These are phyloP conservation scores for Hestina assimilis DNA, from an alignment of 1,140 invertebrate genomes.

Conservation along the genomic window DNA sequence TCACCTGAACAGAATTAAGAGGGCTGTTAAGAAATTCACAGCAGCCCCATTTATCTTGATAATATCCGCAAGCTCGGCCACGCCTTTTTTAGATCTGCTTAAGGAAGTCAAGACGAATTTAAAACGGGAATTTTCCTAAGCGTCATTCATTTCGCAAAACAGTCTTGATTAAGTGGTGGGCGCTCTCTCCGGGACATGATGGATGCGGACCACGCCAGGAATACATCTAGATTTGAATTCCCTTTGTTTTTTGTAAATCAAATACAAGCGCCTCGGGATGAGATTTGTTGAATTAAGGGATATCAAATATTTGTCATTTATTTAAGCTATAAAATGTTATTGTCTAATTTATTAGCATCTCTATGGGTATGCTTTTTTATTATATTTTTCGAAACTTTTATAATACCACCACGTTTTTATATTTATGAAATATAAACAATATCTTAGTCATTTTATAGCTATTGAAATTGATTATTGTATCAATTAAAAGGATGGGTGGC, in stretches of 20 bases:
- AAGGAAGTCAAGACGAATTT: conserved; percentile 48
- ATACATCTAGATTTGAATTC: conserved; percentile 14
- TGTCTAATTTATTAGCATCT: neutral
- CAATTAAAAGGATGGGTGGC: too few species aligned
- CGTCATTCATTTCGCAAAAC: conserved; percentile 36
- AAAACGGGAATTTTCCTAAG: conserved; percentile 42
- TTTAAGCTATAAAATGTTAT: neutral
- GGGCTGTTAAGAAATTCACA: conserved; percentile 38
- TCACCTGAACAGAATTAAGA: conserved; percentile 51
- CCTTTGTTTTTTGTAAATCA: conserved; percentile 14
- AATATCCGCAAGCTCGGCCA: conserved; percentile 45
- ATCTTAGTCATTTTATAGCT: too few species aligned
- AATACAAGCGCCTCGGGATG: neutral
- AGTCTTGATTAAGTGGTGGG: conserved; percentile 33
- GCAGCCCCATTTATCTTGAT: conserved; percentile 55
- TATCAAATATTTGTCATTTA: neutral
- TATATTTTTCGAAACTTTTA: too few species aligned
- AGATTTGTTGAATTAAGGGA: neutral
- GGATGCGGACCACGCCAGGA: conserved; percentile 18
- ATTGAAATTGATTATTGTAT: too few species aligned
- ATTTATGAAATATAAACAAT: too few species aligned
- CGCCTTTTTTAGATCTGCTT: conserved; percentile 60
- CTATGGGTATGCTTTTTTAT: neutral
- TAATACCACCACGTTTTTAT: too few species aligned
- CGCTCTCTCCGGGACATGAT: conserved; percentile 31